phyloP scores from a whole-genome alignment of 2,888 invertebrate genomes.

The Marasmarcha lunaedactyla region DNA sequence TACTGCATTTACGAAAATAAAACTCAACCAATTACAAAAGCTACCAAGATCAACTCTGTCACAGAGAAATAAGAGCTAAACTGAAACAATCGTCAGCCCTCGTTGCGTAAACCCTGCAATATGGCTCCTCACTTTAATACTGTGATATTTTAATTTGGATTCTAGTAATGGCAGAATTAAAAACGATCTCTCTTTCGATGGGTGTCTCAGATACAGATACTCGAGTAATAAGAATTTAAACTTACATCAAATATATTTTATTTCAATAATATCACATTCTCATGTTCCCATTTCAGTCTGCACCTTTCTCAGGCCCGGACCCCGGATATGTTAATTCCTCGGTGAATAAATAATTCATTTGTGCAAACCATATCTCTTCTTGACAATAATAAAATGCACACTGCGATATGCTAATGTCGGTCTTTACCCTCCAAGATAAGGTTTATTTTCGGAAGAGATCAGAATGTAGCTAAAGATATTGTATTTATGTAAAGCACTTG shows the following conservation, averaged over 20 bases:
- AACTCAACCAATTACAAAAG: too few relatives aligned
- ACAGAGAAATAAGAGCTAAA: too few relatives aligned
- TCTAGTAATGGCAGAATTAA: too few relatives aligned
- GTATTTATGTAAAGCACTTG: slow-evolving; percentile 1
- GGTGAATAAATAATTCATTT: slow-evolving; percentile 66
- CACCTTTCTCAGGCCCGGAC: too few relatives aligned
- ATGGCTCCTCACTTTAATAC: slow-evolving; percentile 42
- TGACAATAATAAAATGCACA: slow-evolving; percentile 24
- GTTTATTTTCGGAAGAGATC: neutral
- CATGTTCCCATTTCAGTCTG: too few relatives aligned
- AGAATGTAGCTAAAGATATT: neutral
- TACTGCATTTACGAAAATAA: slow-evolving; percentile 64
- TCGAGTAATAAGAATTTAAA: too few relatives aligned
- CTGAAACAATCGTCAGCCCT: too few relatives aligned
- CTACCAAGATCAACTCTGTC: too few relatives aligned
- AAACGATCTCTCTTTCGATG: too few relatives aligned
- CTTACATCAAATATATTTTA: too few relatives aligned
- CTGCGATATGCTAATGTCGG: slow-evolving; percentile 1
- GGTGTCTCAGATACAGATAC: too few relatives aligned
- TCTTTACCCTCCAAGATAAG: neutral
- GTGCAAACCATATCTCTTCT: slow-evolving; percentile 51
- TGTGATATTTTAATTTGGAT: slow-evolving; percentile 67
- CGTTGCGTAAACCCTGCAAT: slow-evolving; percentile 47
- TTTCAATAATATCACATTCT: too few relatives aligned
- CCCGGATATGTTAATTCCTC: slow-evolving; percentile 64